Percentiles rank a stretch among this genome's conserved stretches.
Conservation (phyloP, 2,797 vertebrate species). For the Enteromius thamalakanensis region DNA sequence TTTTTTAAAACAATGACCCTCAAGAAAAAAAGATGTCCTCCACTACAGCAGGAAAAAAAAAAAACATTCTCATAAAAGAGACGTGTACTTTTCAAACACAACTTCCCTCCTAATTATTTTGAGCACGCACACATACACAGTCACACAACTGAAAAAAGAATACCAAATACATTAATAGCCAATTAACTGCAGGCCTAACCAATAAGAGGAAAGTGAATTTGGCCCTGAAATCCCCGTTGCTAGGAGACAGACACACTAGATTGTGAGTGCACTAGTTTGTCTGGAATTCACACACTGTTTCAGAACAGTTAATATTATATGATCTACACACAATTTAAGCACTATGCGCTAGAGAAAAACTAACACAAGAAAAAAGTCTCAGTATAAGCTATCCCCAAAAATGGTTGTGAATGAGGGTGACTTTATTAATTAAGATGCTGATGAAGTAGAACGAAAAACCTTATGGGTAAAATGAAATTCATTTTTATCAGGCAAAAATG, state of each 20-base stretch:
- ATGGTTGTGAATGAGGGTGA: neutral
- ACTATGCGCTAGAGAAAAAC: neutral
- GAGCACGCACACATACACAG: conserved; percentile 22
- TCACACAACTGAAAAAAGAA: conserved; percentile 25
- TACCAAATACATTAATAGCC: conserved; percentile 45
- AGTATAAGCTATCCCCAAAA: neutral
- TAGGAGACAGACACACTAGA: conserved; percentile 36
- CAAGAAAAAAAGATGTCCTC: neutral
- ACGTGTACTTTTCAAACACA: neutral
- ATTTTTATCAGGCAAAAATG: neutral
- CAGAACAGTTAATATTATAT: conserved; percentile 9
- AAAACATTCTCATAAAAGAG: neutral
- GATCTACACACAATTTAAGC: neutral
- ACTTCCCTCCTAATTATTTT: neutral
- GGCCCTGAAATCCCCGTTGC: conserved; percentile 47
- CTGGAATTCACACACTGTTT: conserved; percentile 13
- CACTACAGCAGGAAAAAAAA: neutral
- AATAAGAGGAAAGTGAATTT: conserved; percentile 21
- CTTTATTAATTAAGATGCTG: conserved; percentile 3
- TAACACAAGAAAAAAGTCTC: neutral
- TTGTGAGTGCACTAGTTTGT: conserved; percentile 6
- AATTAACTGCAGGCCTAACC: conserved; percentile 40
- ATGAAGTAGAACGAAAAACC: neutral
- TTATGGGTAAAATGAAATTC: neutral
- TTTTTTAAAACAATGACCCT: conserved; percentile 20